phyloP scores from a whole-genome alignment of 2,888 invertebrate genomes.

The Meteorus cinctellus region DNA sequence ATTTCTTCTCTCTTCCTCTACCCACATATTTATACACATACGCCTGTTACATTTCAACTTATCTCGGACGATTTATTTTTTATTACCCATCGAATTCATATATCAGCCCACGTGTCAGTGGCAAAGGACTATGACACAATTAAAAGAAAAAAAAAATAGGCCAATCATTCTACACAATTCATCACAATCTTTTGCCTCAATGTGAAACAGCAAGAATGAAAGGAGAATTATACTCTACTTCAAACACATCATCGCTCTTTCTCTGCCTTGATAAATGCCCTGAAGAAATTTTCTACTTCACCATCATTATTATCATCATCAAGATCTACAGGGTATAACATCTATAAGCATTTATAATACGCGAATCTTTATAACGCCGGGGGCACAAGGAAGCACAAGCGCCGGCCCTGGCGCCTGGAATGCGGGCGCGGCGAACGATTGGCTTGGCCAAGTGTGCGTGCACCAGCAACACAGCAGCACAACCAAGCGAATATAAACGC shows the following conservation, averaged over 20 bases:
- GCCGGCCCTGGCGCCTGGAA: slow-evolving; percentile 72
- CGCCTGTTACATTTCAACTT: not conserved
- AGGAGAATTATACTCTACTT: not conserved
- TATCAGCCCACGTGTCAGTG: not conserved
- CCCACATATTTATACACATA: not conserved
- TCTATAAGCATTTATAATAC: not conserved
- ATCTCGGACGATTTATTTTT: slow-evolving; percentile 4
- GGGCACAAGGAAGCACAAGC: slow-evolving; percentile 58
- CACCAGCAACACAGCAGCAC: slow-evolving; percentile 27
- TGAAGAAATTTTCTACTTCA: slow-evolving; percentile 11
- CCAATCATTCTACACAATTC: not conserved
- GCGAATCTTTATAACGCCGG: slow-evolving; percentile 37
- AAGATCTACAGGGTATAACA: not conserved
- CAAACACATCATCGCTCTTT: not conserved
- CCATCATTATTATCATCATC: not conserved
- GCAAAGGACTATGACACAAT: not conserved
- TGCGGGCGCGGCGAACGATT: slow-evolving; percentile 72
- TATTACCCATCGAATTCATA: not conserved
- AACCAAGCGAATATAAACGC: not conserved
- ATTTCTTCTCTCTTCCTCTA: slow-evolving; percentile 18
- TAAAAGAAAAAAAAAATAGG: not conserved
- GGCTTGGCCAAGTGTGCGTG: slow-evolving; percentile 46
- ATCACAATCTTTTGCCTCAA: not conserved
- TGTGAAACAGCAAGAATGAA: not conserved
- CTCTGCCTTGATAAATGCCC: not conserved